Base-by-base conservation (phyloP, 2,797 vertebrate genomes). In the Sebastes baramenuke region DNA sequence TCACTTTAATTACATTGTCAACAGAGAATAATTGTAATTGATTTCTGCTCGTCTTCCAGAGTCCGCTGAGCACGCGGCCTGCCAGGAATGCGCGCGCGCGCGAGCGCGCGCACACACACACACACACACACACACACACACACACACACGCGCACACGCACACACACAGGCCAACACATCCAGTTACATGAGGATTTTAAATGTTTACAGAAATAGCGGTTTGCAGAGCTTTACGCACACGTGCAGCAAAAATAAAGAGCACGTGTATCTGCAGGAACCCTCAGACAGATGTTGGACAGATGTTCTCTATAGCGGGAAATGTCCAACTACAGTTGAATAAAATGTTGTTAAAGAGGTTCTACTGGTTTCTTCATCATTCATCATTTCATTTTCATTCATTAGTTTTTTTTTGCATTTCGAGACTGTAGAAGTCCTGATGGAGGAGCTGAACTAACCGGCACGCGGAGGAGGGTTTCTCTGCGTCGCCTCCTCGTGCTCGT, bases 1-100 rank as follows among this genome's bases (percentile, higher is more conserved):
- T 74, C 78, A 88, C 78, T 96, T 97, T 98, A 97, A 98, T 98
- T 97, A 97, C 96, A 97, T 97, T 98, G 97, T 98, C 97, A 98
- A 96, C 96, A 95, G 95, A 97, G 97, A 98, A 98, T 97, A 98
- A 98, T 96, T 95, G 96, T 96, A 94, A 97, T 97, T 97, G 97
- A 99, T 98, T 96, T 97, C 94, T 94, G 93, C 91, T 92, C 93
- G 83, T 88, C 87, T 83, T 67, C 42, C 67, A 52, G 69, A 82
- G 75, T 64, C 64, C 79, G 16, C 62, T 78, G 79, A 71, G n/a
- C 77, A 65, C 78, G n/a, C 32, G 54, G 29, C 27, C 61, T 65
- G 72, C 71, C 42, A 20, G 7, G 16, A 46, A 46, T 20, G 16
- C 16, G 8, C 20, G 20, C n/a, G 10, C 11, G 2, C 62, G 20